Percentiles rank a stretch among this genome's conserved stretches.
Evolutionary conservation across 37 sponge, comb jelly and placozoan genomes (phyloP).

Genomic region (Axinella damicornis): DNA sequence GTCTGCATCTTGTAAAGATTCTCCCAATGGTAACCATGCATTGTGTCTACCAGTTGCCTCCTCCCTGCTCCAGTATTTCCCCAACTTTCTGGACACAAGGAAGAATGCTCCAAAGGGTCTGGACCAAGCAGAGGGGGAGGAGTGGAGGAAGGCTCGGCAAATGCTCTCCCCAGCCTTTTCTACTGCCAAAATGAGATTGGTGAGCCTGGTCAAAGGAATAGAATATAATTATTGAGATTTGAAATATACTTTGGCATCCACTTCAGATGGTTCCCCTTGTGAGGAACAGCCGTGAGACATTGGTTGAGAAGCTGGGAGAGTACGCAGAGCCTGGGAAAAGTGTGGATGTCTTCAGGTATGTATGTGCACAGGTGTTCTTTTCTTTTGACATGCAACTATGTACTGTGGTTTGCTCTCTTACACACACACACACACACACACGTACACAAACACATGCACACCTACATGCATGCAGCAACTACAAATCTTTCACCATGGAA

Average conservation of each 20-base stretch:
- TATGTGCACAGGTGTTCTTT: neutral
- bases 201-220: neutral
- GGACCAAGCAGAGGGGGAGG: conserved; percentile 35
- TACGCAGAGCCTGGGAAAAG: conserved; percentile 31
- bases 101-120: conserved; percentile 20
- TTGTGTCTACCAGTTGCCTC: no score
- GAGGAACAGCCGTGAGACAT: conserved; percentile 16
- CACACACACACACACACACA: no score
- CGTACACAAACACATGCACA: no score
- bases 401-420: no score
- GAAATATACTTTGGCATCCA: no score
- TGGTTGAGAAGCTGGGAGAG: conserved; percentile 25
- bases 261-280: conserved; percentile 55
- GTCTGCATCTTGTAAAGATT: no score
- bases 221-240: no score
- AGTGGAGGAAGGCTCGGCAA: conserved; percentile 39
- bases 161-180: conserved; percentile 46
- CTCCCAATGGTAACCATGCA: no score
- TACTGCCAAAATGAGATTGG: conserved; percentile 45
- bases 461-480: neutral
- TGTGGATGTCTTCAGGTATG: conserved; percentile 44
- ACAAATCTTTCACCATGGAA: conserved; percentile 52
- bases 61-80: neutral
- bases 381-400: no score
- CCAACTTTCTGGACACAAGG: neutral